phyloP scores from a whole-genome alignment of 2,797 vertebrate species.

The Buceros bicornis region DNA sequence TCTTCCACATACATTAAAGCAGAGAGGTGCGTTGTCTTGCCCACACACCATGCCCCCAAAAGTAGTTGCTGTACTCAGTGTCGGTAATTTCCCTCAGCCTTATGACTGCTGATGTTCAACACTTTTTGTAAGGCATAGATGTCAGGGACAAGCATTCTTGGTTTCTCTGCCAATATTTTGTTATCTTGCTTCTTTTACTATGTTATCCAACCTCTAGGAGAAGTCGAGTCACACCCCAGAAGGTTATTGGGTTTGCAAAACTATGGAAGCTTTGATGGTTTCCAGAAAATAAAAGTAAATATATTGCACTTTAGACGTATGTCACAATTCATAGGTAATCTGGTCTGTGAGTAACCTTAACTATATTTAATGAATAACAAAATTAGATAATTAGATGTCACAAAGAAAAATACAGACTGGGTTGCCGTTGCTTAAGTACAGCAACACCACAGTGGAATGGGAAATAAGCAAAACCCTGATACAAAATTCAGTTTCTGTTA shows the following conservation, averaged over 20 bases:
- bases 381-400: not conserved
- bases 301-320: not conserved
- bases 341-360: not conserved
- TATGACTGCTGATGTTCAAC: not conserved
- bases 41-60: rapidly evolving
- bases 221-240: not conserved
- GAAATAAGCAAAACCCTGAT: not conserved
- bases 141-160: not conserved
- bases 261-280: not conserved
- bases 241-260: not conserved
- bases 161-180: not conserved
- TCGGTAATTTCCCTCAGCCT: not conserved
- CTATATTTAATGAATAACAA: not conserved
- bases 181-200: not conserved
- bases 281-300: not conserved
- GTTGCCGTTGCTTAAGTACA: not conserved
- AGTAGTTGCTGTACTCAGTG: not conserved
- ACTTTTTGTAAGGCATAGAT: not conserved
- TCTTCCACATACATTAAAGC: not conserved
- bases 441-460: not conserved
- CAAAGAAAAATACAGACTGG: not conserved
- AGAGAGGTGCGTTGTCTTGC: not conserved
- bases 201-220: not conserved
- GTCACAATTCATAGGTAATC: not conserved
- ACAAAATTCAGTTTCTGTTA: not conserved